Evolutionary conservation across 2,797 vertebrate genomes (phyloP).

Genomic region (Manis pentadactyla): DNA sequence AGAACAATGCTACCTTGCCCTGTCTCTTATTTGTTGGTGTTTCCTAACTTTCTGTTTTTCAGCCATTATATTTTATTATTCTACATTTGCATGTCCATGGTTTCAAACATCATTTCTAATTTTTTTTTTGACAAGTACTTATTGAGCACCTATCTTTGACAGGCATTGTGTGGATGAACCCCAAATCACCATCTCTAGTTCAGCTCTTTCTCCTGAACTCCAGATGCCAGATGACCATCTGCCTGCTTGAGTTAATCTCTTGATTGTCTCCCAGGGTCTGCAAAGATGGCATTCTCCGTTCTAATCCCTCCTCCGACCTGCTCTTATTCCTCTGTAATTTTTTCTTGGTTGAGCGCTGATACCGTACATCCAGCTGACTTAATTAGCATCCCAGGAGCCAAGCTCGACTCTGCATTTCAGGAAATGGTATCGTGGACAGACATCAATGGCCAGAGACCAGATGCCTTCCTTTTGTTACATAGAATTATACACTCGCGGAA

Average conservation of each 20-base stretch:
- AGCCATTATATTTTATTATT: background rate
- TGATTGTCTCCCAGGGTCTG: background rate
- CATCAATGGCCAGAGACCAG: background rate
- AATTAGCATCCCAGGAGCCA: background rate
- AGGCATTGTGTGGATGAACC: background rate
- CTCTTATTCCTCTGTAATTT: background rate
- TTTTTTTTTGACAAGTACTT: background rate
- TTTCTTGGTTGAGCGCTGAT: background rate
- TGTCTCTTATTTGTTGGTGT: background rate
- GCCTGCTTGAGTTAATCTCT: background rate
- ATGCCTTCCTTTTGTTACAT: background rate
- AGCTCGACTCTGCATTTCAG: background rate
- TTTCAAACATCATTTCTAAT: background rate
- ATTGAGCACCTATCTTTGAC: background rate
- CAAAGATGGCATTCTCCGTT: background rate
- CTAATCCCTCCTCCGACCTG: background rate
- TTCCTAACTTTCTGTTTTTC: constrained; percentile 16
- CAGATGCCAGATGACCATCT: background rate
- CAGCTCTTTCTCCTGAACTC: background rate
- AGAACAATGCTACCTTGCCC: background rate
- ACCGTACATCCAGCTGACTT: background rate
- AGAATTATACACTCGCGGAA: background rate
- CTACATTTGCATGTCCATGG: background rate
- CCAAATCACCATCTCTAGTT: background rate
- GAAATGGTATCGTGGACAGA: background rate